A percentile compares a stretch with the other conserved stretches of the same genome.
Conservation (phyloP, 2,888 invertebrate species). For the Lasioglossum vierecki region DNA sequence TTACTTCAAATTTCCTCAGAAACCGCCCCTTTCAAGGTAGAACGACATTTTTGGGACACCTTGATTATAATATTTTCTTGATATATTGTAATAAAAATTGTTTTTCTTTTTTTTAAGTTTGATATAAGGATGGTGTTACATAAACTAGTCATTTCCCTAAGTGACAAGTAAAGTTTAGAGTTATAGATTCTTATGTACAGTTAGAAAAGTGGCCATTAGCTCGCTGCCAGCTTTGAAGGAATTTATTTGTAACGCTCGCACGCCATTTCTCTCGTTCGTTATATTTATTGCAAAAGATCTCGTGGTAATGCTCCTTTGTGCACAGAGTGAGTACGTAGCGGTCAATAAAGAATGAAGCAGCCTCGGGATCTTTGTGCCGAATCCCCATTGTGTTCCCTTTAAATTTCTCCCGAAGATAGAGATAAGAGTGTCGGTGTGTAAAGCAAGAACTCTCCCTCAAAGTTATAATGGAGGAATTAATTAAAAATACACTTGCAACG, state of each 20-base stretch:
- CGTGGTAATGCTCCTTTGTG: neutral
- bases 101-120: no score
- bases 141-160: neutral
- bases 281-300: neutral
- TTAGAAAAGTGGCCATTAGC: neutral
- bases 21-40: no score
- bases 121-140: no score
- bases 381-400: constrained; percentile 2
- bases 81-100: no score
- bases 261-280: neutral
- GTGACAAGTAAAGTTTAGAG: neutral
- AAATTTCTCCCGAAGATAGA: neutral
- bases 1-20: no score
- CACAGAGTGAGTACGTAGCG: neutral
- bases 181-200: neutral
- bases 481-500: neutral
- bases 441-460: neutral
- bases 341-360: neutral
- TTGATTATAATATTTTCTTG: no score
- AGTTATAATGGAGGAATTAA: constrained; percentile 1
- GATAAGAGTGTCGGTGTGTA: neutral
- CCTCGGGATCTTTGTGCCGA: neutral
- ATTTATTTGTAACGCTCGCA: neutral
- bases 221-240: neutral
- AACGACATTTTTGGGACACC: no score